Evolutionary conservation across 2,888 invertebrate genomes (phyloP).

Genomic region (Heliconius hortense): DNA sequence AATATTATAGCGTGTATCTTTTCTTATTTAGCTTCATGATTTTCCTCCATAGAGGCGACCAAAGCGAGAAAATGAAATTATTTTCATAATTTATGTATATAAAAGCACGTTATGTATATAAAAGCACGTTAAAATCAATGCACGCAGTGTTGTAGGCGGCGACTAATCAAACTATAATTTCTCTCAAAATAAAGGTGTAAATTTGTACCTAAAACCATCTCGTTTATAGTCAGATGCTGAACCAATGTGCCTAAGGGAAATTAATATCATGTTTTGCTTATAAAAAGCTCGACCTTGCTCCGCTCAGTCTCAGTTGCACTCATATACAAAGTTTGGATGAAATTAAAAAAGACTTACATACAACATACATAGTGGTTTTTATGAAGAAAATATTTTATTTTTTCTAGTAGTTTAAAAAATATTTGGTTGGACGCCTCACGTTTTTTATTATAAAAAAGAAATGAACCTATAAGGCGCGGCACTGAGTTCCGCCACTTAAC

Average conservation of each 20-base stretch:
- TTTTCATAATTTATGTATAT: too few relatives aligned
- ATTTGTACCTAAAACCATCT: not conserved
- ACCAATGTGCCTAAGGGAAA: not conserved
- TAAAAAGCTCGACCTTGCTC: slow-evolving; percentile 11
- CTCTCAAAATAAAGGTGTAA: too few relatives aligned
- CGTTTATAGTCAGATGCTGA: not conserved
- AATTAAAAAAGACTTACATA: not conserved
- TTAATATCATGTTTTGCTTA: slow-evolving; percentile 13
- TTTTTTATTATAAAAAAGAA: too few relatives aligned
- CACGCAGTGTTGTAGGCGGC: too few relatives aligned
- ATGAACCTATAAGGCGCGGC: too few relatives aligned
- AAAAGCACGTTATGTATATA: too few relatives aligned
- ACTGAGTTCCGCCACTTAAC: too few relatives aligned
- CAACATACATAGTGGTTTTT: not conserved
- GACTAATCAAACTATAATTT: too few relatives aligned
- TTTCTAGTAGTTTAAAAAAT: not conserved
- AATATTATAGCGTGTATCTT: slow-evolving; percentile 6
- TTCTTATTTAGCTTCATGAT: not conserved
- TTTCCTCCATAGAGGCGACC: not conserved
- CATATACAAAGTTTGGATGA: not conserved
- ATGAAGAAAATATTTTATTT: not conserved
- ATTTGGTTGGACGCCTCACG: too few relatives aligned
- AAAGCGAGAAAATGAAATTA: too few relatives aligned
- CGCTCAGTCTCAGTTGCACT: not conserved
- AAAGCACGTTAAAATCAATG: too few relatives aligned